Conservation (phyloP, 2,888 invertebrate species). For the Embidobia sp. region DNA sequence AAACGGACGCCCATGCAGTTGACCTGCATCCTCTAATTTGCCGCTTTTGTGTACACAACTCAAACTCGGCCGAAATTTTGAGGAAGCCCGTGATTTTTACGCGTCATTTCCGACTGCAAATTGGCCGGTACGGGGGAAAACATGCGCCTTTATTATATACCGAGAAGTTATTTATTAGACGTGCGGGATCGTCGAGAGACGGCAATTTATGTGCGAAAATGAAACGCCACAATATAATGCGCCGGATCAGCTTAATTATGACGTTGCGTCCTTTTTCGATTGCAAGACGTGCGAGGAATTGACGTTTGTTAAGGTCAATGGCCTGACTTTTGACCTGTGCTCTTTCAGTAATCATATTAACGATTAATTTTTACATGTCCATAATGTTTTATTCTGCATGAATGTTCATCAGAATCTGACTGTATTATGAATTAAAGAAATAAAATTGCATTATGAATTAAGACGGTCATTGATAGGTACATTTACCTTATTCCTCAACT, state of each 20-base stretch:
- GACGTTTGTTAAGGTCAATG: no score
- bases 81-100: conserved; percentile 24
- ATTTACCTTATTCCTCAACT: no score
- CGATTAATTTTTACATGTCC: no score
- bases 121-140: conserved; percentile 6
- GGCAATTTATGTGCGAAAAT: conserved; percentile 35
- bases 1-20: conserved; percentile 75
- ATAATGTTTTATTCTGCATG: no score
- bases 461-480: no score
- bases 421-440: no score
- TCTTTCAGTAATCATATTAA: no score
- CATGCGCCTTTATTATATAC: conserved; percentile 6
- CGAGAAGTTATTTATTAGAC: conserved; percentile 25
- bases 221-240: conserved; percentile 3
- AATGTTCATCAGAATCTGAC: no score
- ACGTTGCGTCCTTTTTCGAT: conserved; percentile 1
- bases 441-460: no score
- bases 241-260: conserved; percentile 27
- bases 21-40: conserved; percentile 77
- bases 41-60: conserved; percentile 59
- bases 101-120: conserved; percentile 35
- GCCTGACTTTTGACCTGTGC: no score
- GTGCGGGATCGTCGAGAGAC: conserved; percentile 7
- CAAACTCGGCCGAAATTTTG: conserved; percentile 11
- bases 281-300: no score